Conservation (phyloP, 2,113 vertebrate species). For the Pogona vitticeps region DNA sequence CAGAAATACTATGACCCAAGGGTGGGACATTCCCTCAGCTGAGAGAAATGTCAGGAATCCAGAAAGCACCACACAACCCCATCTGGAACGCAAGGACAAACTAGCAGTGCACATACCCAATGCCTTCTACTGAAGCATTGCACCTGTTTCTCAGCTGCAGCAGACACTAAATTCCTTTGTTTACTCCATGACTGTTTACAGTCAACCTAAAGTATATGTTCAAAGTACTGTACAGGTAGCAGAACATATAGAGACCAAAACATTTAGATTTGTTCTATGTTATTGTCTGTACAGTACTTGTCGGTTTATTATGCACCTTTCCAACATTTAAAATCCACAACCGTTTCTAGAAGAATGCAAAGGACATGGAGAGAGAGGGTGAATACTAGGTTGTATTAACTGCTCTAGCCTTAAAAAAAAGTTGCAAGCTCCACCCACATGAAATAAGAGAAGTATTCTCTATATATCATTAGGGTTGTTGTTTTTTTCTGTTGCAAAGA, state of each 20-base stretch:
- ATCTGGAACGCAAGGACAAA: slow-evolving; percentile 45
- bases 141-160: slow-evolving; percentile 1
- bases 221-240: not conserved
- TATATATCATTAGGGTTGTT: not conserved
- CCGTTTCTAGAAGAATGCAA: not conserved
- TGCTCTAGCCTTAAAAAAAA: not conserved
- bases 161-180: slow-evolving; percentile 28
- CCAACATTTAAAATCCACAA: not conserved
- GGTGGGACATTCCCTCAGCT: slow-evolving; percentile 56
- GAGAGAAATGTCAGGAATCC: slow-evolving; percentile 64
- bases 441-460: not conserved
- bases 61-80: slow-evolving; percentile 41
- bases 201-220: slow-evolving; percentile 2
- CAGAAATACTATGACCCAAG: slow-evolving; percentile 54
- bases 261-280: not conserved
- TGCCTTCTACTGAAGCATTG: slow-evolving; percentile 19
- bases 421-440: not conserved
- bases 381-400: no score
- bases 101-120: slow-evolving; percentile 7
- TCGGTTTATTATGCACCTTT: not conserved
- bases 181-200: slow-evolving; percentile 40
- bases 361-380: not conserved
- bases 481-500: not conserved
- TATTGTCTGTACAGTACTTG: not conserved
- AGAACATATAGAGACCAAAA: slow-evolving; percentile 1